A percentile compares a stretch with the other conserved stretches of the same genome.
Evolutionary conservation across 2,888 invertebrate species (phyloP).

Genomic region (Lutraria lutraria): DNA sequence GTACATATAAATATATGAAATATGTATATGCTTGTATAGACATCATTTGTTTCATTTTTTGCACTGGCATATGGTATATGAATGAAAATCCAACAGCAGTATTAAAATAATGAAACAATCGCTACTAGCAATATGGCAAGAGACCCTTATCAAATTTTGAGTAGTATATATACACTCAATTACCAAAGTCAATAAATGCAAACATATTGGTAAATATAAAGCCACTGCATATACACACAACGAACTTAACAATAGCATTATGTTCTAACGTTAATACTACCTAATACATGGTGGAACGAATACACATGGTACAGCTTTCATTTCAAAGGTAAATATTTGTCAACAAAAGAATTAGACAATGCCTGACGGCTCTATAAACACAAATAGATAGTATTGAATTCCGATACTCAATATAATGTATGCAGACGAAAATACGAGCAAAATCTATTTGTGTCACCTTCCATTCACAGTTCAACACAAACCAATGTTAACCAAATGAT

Average conservation of each 20-base stretch:
- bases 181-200: conserved; percentile 9
- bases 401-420: neutral
- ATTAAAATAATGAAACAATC: too few relatives aligned
- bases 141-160: too few relatives aligned
- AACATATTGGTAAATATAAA: conserved; percentile 2
- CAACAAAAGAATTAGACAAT: conserved; percentile 25
- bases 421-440: neutral
- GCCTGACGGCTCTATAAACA: conserved; percentile 16
- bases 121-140: too few relatives aligned
- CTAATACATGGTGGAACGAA: neutral
- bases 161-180: neutral
- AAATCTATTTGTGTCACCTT: too few relatives aligned
- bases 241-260: neutral
- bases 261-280: neutral
- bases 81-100: too few relatives aligned
- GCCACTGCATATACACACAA: neutral
- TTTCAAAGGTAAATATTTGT: conserved; percentile 8
- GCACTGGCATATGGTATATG: too few relatives aligned
- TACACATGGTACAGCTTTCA: neutral
- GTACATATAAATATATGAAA: too few relatives aligned
- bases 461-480: too few relatives aligned
- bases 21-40: too few relatives aligned
- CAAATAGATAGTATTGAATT: conserved; percentile 17
- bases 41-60: too few relatives aligned
- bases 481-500: too few relatives aligned